phyloP scores from a whole-genome alignment of 2,797 vertebrate genomes.

The Pygocentrus nattereri region DNA sequence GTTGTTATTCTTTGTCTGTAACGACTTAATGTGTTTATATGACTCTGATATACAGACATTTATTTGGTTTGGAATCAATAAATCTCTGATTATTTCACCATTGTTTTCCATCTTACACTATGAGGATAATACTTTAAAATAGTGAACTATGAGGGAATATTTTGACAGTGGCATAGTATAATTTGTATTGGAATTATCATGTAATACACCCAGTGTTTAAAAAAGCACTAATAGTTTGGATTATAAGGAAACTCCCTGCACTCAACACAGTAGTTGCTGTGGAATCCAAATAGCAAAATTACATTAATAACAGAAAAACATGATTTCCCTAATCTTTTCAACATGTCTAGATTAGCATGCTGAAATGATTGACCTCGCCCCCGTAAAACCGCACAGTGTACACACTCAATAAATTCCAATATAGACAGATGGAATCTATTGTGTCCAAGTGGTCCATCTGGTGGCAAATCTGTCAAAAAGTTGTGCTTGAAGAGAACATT shows the following conservation, averaged over 20 bases:
- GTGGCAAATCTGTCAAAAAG: constrained; percentile 26
- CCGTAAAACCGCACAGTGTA: constrained; percentile 18
- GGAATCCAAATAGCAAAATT: constrained; percentile 38
- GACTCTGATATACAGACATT: constrained; percentile 28
- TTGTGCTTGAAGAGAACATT: not conserved
- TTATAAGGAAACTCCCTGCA: constrained; percentile 30
- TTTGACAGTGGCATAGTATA: not conserved
- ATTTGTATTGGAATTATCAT: not conserved
- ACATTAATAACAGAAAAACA: constrained; percentile 48
- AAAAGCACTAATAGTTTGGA: constrained; percentile 17
- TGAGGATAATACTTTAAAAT: constrained; percentile 22
- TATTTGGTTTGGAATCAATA: constrained; percentile 1
- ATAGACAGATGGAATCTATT: constrained; percentile 21
- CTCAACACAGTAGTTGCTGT: constrained; percentile 23
- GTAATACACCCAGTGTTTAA: constrained; percentile 22
- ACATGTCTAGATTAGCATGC: constrained; percentile 45
- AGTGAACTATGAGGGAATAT: not conserved
- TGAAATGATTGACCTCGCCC: constrained; percentile 37
- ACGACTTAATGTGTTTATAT: constrained; percentile 26
- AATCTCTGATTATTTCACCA: constrained; percentile 34
- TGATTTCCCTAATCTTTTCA: constrained; percentile 45
- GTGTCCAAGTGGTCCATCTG: constrained; percentile 27
- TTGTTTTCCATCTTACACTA: constrained; percentile 1
- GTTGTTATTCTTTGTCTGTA: constrained; percentile 47
- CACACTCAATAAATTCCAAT: constrained; percentile 17